phyloP scores from a whole-genome alignment of 2,113 vertebrate species.

The Natator depressus region DNA sequence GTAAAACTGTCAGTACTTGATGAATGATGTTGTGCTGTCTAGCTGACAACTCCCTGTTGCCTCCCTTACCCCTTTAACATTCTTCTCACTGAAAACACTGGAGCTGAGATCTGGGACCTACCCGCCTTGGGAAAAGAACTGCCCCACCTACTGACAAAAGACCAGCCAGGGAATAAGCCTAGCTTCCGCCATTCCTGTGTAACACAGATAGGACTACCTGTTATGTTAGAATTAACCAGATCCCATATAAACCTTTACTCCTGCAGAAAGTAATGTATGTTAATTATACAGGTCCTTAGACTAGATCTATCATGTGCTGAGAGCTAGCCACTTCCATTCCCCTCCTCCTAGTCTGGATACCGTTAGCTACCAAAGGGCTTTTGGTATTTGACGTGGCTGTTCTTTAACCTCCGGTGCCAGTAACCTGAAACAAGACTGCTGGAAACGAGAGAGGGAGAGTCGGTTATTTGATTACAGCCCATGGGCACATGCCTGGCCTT shows the following conservation, averaged over 20 bases:
- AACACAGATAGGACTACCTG: not conserved
- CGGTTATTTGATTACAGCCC: conserved; percentile 68
- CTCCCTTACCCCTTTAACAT: fast-evolving
- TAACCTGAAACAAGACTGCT: conserved; percentile 55
- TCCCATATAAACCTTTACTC: not conserved
- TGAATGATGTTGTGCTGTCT: fast-evolving
- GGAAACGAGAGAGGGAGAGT: conserved; percentile 54
- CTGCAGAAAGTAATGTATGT: not conserved
- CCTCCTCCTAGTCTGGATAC: not conserved
- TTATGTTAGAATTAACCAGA: not conserved
- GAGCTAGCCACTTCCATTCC: not conserved
- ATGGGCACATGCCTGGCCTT: conserved; percentile 74
- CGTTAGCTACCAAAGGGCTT: not conserved
- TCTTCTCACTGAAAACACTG: fast-evolving
- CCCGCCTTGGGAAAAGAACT: not conserved
- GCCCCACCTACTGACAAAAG: fast-evolving
- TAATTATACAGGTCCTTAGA: not conserved
- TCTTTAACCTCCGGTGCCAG: conserved; percentile 61
- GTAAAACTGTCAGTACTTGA: fast-evolving
- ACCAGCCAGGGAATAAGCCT: not conserved
- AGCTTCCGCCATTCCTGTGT: not conserved
- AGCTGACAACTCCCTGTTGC: not conserved
- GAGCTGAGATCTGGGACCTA: not conserved
- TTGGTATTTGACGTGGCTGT: not conserved
- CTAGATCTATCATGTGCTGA: not conserved